These are phyloP conservation scores for Saguinus imperator DNA, from an alignment of 2,113 vertebrate species.

Conservation along the genomic window DNA sequence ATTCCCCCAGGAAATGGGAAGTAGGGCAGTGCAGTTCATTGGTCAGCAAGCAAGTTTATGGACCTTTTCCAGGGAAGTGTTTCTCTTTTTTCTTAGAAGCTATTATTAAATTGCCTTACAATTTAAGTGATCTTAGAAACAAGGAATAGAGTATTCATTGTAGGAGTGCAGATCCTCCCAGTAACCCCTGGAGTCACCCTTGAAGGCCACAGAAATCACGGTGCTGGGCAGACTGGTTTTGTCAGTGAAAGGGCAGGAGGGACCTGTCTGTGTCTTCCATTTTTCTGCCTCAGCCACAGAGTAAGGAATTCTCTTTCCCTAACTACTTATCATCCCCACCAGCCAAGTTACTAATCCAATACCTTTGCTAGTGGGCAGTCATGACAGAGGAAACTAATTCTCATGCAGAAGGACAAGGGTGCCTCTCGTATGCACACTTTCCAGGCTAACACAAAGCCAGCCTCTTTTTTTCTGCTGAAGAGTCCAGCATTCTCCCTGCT, in stretches of 20 bases:
- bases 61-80: neutral
- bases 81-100: neutral
- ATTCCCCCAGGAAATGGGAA: neutral
- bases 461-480: neutral
- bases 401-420: neutral
- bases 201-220: neutral
- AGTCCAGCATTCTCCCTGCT: neutral
- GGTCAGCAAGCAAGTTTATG: neutral
- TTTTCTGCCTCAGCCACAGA: neutral
- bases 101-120: neutral
- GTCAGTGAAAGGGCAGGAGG: neutral
- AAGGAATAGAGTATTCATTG: neutral
- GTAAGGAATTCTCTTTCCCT: neutral
- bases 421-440: neutral
- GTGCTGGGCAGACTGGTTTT: neutral
- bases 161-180: neutral
- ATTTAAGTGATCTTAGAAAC: neutral
- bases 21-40: rapidly evolving
- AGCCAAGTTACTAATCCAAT: neutral
- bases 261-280: neutral
- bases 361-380: neutral
- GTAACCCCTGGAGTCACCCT: neutral
- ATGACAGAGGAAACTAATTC: neutral
- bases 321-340: neutral
- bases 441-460: neutral